Evolutionary conservation across 30 jellyfish, hydroid and myxozoan genomes (phyloP), one percentile per base, ranked within the genome.

Genomic region (Cassiopea andromeda): DNA sequence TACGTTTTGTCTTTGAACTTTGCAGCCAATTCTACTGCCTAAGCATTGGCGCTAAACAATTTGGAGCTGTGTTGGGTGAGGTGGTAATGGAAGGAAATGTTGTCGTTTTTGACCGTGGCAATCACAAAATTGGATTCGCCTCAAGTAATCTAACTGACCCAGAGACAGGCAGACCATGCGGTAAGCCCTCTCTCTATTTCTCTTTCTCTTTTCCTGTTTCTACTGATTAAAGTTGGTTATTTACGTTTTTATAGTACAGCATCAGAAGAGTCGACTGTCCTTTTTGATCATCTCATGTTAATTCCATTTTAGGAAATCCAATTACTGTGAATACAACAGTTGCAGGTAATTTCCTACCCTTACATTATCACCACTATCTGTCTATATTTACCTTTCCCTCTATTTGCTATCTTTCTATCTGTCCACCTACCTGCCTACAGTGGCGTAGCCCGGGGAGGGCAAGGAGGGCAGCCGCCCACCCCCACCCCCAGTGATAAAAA

Each of bases 11-110:
- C 15, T 43, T 1, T 9, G 3, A 16, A 1, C 15, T 45, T 86
- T 75, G 38, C 88, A 92, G 97, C 82, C 98, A 90, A 83, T 96
- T 96, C 81, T 92, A 87, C 92, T 96, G 99, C 81, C 89, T 96
- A 49, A 96, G 99, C 72, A 92, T 96, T 71, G 99, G 99, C 13
- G 99, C 99, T 50, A 96, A 96, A 78, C 98, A 96, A 88, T 96
- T 91, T 75, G 99, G 99, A 46, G 98, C 99, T 38, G 99, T 96
- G 16, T 87, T 96, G 19, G 99, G 99, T n/a, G 99, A 96, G 74
- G 99, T 96, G 0, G 97, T 94, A 16, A 79, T 96, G 93, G 99
- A 96, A 73, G 99, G 99, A n/a, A 96, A 96, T 69, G 99, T 96
- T 54, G 99, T 91, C 54, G 81, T 96, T 16, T 96, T 92, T 89